Base-by-base conservation (phyloP, 2,797 vertebrate genomes). In the Merluccius polli region DNA sequence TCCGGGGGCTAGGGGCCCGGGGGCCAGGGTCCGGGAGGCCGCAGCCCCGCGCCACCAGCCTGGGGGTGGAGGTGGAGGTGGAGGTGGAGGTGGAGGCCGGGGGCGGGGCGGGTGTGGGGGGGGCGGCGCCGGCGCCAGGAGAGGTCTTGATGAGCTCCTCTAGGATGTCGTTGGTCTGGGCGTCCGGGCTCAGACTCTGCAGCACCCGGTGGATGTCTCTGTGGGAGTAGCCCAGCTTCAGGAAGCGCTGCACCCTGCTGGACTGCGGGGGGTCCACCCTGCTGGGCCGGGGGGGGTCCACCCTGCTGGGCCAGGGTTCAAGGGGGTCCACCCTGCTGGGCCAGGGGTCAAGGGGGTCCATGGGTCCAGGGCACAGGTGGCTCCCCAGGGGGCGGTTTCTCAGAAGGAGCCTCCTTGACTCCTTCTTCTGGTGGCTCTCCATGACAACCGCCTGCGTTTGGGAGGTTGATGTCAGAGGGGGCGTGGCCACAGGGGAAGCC, bases 81-180 rank as follows among this genome's bases (percentile, higher is more conserved):
- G 70, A 75, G 74, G 67, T 73, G 68, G 59, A 21, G 52, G n/a
- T 7, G 52, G 21, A 48, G 41, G 41, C 8, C 1, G 65, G 11
- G 4, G 67, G 75, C 30, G 7, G 0, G 52, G 63, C 41, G 29
- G 24, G 11, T 27, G 12, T 68, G 75, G 1, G 68, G 1, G 68
- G 63, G 67, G 75, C 30, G 7, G 0, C 52, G 63, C 41, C 12
- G 24, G 11, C 65, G 12, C 65, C 74, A 0, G 68, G 1, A 65
- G 63, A 95, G 2, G 93, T 95, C 78, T 93, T 94, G 73, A 98
- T 96, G 73, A 98, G 91, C 88, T 97, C 96, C 87, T 95, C 94
- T 71, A 98, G 90, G 78, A 97, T 94, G 9, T 97, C 96, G 0
- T 98, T 97, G 84, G 96, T 96, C 87, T 96, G 92, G 15, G 97